Evolutionary conservation across 1,140 invertebrate genomes (phyloP).

Genomic region (Heliconius himera): DNA sequence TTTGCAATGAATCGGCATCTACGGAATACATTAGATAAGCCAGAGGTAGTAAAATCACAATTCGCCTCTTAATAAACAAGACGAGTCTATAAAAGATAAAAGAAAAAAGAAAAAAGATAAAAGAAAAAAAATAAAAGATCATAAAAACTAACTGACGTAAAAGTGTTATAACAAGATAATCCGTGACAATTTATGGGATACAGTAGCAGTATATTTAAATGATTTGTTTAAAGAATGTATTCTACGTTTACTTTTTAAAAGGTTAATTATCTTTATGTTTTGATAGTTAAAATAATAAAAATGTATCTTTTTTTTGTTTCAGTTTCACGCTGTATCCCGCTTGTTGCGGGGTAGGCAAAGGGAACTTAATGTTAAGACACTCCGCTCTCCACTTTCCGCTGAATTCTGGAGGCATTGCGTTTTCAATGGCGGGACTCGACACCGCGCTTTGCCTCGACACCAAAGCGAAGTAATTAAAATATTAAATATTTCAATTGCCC

Average conservation of each 20-base stretch:
- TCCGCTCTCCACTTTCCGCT: too few relatives aligned
- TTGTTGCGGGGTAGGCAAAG: too few relatives aligned
- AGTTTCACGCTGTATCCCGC: neutral
- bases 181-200: neutral
- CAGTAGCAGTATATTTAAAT: neutral
- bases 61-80: constrained; percentile 5
- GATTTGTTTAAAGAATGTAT: constrained; percentile 5
- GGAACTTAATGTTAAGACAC: too few relatives aligned
- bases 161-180: constrained; percentile 12
- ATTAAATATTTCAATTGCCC: neutral
- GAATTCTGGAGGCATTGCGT: too few relatives aligned
- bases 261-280: neutral
- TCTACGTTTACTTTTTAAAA: neutral
- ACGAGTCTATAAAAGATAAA: neutral
- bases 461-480: neutral
- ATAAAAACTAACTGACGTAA: constrained; percentile 2
- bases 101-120: neutral
- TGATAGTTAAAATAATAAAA: neutral
- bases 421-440: neutral
- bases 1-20: neutral
- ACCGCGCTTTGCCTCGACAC: neutral
- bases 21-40: neutral
- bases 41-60: neutral
- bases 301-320: neutral
- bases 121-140: neutral